Conservation (phyloP, 2,113 vertebrate species). For the Delphinus delphis region DNA sequence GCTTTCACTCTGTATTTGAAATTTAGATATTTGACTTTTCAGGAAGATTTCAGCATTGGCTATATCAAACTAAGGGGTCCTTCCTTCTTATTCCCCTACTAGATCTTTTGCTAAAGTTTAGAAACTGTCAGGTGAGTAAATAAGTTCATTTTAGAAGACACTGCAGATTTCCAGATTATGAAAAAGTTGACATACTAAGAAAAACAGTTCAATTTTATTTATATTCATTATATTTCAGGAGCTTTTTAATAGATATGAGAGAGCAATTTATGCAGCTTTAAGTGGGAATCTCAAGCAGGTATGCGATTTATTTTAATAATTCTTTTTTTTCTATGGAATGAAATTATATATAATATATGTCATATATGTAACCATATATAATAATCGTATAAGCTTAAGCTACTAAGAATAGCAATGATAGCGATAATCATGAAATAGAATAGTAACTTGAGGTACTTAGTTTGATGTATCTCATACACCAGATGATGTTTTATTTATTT, state of each 20-base stretch:
- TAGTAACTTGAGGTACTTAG: neutral
- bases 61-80: neutral
- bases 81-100: neutral
- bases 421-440: neutral
- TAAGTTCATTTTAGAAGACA: constrained; percentile 38
- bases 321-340: neutral
- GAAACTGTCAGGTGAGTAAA: constrained; percentile 17
- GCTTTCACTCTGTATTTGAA: neutral
- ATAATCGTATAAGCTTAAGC: neutral
- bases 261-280: constrained; percentile 95
- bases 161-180: constrained; percentile 10
- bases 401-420: neutral
- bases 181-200: neutral
- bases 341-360: neutral
- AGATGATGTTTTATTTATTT: neutral
- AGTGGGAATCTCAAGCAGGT: constrained; percentile 98
- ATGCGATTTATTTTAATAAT: constrained; percentile 50
- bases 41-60: neutral
- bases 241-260: constrained; percentile 92
- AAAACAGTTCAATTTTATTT: neutral
- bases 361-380: neutral
- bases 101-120: constrained; percentile 16
- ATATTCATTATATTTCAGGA: constrained; percentile 85
- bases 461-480: neutral
- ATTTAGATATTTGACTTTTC: constrained; percentile 20